A percentile compares a stretch with the other conserved stretches of the same genome.
These are phyloP conservation scores for Sapajus apella DNA, from an alignment of 2,113 vertebrate species.

Conservation along the genomic window DNA sequence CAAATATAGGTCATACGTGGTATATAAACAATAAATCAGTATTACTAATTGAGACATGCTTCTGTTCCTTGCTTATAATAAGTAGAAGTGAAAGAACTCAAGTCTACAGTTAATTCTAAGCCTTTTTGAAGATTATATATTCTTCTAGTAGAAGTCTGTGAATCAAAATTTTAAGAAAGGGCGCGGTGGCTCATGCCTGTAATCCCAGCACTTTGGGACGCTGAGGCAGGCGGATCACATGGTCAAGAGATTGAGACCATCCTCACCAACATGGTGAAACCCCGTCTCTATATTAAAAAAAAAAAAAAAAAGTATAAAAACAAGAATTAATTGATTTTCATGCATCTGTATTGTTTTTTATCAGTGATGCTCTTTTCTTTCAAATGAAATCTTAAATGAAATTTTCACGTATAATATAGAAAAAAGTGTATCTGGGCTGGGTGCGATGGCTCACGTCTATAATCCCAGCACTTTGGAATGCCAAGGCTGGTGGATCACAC, in stretches of 20 bases:
- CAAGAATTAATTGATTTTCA: conserved; percentile 5
- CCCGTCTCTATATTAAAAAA: no score
- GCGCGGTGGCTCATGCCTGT: no score
- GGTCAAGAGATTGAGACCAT: no score
- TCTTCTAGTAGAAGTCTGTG: background rate
- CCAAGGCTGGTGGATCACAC: no score
- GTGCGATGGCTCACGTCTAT: no score
- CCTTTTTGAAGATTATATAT: background rate
- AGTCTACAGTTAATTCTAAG: background rate
- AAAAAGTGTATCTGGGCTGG: background rate
- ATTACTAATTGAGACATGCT: background rate
- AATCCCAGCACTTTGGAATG: no score
- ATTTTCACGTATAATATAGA: background rate
- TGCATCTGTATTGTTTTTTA: background rate
- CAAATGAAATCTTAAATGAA: background rate
- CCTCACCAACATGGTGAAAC: no score
- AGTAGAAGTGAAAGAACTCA: background rate
- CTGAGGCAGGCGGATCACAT: no score
- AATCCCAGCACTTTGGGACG: background rate
- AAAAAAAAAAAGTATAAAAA: background rate
- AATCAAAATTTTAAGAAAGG: background rate
- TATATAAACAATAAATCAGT: background rate
- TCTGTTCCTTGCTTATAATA: conserved; percentile 17
- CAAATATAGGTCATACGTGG: background rate
- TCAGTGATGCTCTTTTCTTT: background rate